Evolutionary conservation across 2,797 vertebrate species (phyloP).

Genomic region (Poecilia velifera): DNA sequence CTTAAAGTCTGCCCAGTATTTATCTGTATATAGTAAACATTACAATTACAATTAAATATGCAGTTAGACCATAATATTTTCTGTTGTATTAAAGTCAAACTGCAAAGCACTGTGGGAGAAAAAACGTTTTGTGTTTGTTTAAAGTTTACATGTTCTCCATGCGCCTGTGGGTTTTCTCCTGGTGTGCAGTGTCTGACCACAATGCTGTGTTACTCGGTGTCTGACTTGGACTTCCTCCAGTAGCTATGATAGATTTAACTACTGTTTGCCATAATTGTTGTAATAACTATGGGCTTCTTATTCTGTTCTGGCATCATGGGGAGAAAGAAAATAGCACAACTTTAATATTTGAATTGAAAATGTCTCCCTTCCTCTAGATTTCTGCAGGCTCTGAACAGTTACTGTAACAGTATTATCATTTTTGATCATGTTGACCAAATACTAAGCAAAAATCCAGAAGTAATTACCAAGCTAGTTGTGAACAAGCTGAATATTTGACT

Average conservation of each 20-base stretch:
- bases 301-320: not conserved
- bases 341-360: not conserved
- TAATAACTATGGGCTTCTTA: not conserved
- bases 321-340: not conserved
- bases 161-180: conserved; percentile 2
- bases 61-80: not conserved
- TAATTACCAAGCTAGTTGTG: not conserved
- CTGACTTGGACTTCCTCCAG: not conserved
- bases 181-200: conserved; percentile 1
- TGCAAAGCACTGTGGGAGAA: not conserved
- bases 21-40: not conserved
- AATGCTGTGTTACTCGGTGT: not conserved
- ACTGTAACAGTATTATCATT: not conserved
- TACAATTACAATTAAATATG: not conserved
- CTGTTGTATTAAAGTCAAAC: not conserved
- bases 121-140: not conserved
- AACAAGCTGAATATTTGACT: not conserved
- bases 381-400: not conserved
- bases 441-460: not conserved
- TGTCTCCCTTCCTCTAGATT: not conserved
- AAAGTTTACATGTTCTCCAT: conserved; percentile 2
- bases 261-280: conserved; percentile 1
- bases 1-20: not conserved
- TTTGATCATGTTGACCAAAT: not conserved
- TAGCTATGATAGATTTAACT: not conserved